phyloP scores from a whole-genome alignment of 2,888 invertebrate genomes.

The Icerya purchasi region DNA sequence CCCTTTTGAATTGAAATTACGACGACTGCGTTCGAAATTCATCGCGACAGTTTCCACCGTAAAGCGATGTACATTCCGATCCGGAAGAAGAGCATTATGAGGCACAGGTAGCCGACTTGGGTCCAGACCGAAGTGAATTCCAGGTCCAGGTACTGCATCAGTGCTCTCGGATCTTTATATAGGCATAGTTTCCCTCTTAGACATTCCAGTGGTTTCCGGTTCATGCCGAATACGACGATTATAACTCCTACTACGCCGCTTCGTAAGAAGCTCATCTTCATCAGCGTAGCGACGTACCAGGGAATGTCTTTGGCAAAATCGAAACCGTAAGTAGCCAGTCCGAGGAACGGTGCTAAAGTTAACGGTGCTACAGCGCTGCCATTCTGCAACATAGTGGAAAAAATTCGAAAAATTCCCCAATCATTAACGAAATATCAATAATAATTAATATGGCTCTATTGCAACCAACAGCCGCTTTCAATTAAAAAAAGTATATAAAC shows the following conservation, averaged over 20 bases:
- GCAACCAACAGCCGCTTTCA: too few relatives aligned
- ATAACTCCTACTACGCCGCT: constrained; percentile 41
- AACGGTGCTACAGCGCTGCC: constrained; percentile 44
- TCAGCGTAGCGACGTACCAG: constrained; percentile 34
- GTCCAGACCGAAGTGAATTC: constrained; percentile 21
- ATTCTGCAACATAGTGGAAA: constrained; percentile 30
- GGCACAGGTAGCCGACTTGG: constrained; percentile 4
- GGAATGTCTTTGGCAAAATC: constrained; percentile 44
- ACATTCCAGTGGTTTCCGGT: constrained; percentile 34
- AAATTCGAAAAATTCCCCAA: background rate
- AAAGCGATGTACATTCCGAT: constrained; percentile 6
- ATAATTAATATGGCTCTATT: too few relatives aligned
- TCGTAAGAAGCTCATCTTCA: constrained; percentile 43
- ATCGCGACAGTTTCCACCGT: constrained; percentile 3
- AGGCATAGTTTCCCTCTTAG: constrained; percentile 36
- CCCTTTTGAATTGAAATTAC: too few relatives aligned
- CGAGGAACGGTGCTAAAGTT: constrained; percentile 40
- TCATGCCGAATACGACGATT: constrained; percentile 39
- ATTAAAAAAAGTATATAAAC: too few relatives aligned
- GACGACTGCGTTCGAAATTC: too few relatives aligned
- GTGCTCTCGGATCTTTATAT: constrained; percentile 39
- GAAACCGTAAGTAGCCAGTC: constrained; percentile 44
- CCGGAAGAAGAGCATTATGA: constrained; percentile 7
- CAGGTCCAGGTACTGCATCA: constrained; percentile 37
- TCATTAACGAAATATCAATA: too few relatives aligned